phyloP scores from a whole-genome alignment of 2,888 invertebrate genomes.

The Beris morrisii region DNA sequence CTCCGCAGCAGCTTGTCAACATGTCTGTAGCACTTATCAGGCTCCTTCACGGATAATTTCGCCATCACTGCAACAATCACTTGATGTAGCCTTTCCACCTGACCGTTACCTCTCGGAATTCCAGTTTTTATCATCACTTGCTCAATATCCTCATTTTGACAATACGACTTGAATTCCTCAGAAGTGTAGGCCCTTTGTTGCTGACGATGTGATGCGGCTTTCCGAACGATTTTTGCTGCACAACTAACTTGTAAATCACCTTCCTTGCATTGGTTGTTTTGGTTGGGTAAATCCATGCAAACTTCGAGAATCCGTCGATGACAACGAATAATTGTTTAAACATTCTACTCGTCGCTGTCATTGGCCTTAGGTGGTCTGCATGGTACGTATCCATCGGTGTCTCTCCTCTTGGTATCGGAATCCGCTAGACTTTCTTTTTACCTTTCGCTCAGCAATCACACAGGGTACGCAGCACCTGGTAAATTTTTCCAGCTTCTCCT shows the following conservation, averaged over 20 bases:
- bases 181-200: not conserved
- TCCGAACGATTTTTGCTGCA: slow-evolving; percentile 37
- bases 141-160: not conserved
- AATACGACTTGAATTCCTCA: slow-evolving; percentile 2
- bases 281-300: slow-evolving; percentile 39
- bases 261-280: slow-evolving; percentile 16
- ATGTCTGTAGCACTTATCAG: too few relatives aligned
- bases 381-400: slow-evolving; percentile 46
- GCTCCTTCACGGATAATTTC: too few relatives aligned
- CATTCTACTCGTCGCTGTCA: slow-evolving; percentile 44
- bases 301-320: slow-evolving; percentile 47
- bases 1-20: too few relatives aligned
- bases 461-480: slow-evolving; percentile 33
- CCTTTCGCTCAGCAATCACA: slow-evolving; percentile 37
- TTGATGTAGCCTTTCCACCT: too few relatives aligned
- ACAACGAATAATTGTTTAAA: slow-evolving; percentile 42
- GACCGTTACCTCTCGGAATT: too few relatives aligned
- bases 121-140: not conserved
- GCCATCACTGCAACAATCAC: too few relatives aligned
- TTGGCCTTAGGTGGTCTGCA: slow-evolving; percentile 39
- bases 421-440: slow-evolving; percentile 45
- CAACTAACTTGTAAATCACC: slow-evolving; percentile 1
- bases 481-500: slow-evolving; percentile 38
- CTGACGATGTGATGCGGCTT: slow-evolving; percentile 35
- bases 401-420: slow-evolving; percentile 45